These are phyloP conservation scores for Melinaea menophilus DNA, from an alignment of 2,888 invertebrate species.

Conservation along the genomic window DNA sequence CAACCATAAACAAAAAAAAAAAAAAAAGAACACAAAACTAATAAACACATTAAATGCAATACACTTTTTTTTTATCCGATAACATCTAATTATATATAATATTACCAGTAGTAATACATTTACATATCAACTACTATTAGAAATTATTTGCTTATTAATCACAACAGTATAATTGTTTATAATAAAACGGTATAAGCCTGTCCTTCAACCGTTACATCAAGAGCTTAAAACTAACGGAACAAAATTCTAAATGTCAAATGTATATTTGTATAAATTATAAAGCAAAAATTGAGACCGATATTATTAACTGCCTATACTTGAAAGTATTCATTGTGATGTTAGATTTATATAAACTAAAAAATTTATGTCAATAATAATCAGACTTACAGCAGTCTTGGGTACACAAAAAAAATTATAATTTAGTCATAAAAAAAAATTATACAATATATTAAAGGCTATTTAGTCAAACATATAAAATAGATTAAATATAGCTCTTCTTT, in stretches of 20 bases:
- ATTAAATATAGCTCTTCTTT: not conserved
- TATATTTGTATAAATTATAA: not conserved
- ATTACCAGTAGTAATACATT: slow-evolving; percentile 55
- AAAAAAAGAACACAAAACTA: slow-evolving; percentile 43
- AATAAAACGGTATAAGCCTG: slow-evolving; percentile 37
- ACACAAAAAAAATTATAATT: slow-evolving; percentile 1
- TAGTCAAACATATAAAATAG: not conserved
- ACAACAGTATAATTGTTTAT: slow-evolving; percentile 52
- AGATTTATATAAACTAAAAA: slow-evolving; percentile 20
- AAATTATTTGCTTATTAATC: slow-evolving; percentile 58
- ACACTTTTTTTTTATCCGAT: slow-evolving; percentile 46
- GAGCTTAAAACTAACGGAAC: slow-evolving; percentile 23
- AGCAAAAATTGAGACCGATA: slow-evolving; percentile 7
- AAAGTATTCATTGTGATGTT: slow-evolving; percentile 14
- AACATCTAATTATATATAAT: slow-evolving; percentile 55
- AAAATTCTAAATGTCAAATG: not conserved
- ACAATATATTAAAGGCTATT: not conserved
- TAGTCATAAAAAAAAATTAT: not conserved
- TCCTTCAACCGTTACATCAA: slow-evolving; percentile 30
- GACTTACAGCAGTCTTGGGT: slow-evolving; percentile 42
- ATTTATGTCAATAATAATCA: slow-evolving; percentile 43
- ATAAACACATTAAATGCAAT: slow-evolving; percentile 69
- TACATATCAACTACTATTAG: slow-evolving; percentile 55
- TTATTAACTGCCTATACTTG: slow-evolving; percentile 9
- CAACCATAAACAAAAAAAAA: slow-evolving; percentile 40